These are phyloP conservation scores for Altica lythri DNA, from an alignment of 2,888 invertebrate genomes.

Conservation along the genomic window DNA sequence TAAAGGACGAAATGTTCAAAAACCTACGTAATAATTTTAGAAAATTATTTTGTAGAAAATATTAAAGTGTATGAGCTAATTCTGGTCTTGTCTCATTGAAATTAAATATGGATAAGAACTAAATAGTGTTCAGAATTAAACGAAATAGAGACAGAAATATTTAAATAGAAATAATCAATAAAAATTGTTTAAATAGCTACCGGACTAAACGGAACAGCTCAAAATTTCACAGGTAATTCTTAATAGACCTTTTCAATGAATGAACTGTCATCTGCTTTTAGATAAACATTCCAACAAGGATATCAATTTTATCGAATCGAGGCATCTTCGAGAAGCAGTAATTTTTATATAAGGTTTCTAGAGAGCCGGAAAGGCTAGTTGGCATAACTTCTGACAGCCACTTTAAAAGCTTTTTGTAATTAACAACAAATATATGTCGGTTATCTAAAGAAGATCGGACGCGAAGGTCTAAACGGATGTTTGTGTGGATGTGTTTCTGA, in stretches of 20 bases:
- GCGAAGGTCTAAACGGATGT: constrained; percentile 6
- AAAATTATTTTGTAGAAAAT: too few relatives aligned
- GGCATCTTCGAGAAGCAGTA: constrained; percentile 11
- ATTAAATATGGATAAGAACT: too few relatives aligned
- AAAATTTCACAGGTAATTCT: too few relatives aligned
- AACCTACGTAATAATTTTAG: too few relatives aligned
- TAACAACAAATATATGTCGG: constrained; percentile 33
- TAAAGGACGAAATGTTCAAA: too few relatives aligned
- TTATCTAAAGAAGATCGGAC: constrained; percentile 27
- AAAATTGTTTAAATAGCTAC: too few relatives aligned
- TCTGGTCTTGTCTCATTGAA: too few relatives aligned
- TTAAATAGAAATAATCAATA: too few relatives aligned
- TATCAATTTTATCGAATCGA: constrained; percentile 26
- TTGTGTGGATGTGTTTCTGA: constrained; percentile 9
- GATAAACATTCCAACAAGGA: constrained; percentile 29
- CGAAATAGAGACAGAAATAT: too few relatives aligned
- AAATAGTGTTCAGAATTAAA: too few relatives aligned
- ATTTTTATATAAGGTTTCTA: constrained; percentile 12
- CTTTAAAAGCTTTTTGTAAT: constrained; percentile 39
- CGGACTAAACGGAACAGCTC: too few relatives aligned
- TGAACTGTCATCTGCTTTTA: constrained; percentile 35
- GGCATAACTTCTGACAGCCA: constrained; percentile 32
- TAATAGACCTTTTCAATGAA: constrained; percentile 36
- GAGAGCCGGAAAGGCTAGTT: constrained; percentile 27
- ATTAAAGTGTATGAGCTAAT: too few relatives aligned